Base-by-base conservation (phyloP, 2,113 vertebrate genomes). In the Hippocampus zosterae region DNA sequence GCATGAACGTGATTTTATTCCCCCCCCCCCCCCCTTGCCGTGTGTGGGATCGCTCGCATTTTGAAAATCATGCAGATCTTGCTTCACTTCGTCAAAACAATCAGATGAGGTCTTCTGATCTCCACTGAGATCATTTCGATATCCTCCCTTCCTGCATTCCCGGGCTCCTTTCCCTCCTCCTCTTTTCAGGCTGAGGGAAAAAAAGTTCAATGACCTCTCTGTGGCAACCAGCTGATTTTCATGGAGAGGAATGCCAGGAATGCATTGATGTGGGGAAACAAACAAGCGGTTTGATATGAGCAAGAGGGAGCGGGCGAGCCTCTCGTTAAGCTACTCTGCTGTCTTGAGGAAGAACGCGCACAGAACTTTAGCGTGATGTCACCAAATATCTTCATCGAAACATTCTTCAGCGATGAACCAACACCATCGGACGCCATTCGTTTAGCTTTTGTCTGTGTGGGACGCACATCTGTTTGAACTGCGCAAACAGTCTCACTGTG, bases 141-240 rank as follows among this genome's bases (percentile, higher is more conserved):
- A 2, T 19, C 21, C 21, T 10, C 52, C 52, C n/a, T 61, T 41
- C 53, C 40, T 33, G 8, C 19, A 21, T 50, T 2, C 27, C 53
- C 23, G 33, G 23, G 11, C 18, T 41, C 33, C 44, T 7, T 7
- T 8, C 25, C 59, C 59, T 53, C 16, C 64, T 59, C 46, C 21
- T 56, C 42, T 37, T 70, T 57, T 73, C 65, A 81, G 88, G 79
- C 83, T 81, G 85, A 92, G 91, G 88, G 29, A 33, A 37, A 37
- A 90, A 92, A 93, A 94, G 94, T 95, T 95, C 93, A 92, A 81
- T 92, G 93, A 94, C 93, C 94, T 93, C 91, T 92, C 93, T 93
- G 88, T 87, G 92, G 93, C 88, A 89, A 94, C 95, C 95, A 96
- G 94, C 94, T 94, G 95, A 96, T 97, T 94, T 93, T 92, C 73